A percentile compares a stretch with the other conserved stretches of the same genome.
These are phyloP conservation scores for Sinopyrophorus schimmeli DNA, from an alignment of 2,888 invertebrate species.

Conservation along the genomic window DNA sequence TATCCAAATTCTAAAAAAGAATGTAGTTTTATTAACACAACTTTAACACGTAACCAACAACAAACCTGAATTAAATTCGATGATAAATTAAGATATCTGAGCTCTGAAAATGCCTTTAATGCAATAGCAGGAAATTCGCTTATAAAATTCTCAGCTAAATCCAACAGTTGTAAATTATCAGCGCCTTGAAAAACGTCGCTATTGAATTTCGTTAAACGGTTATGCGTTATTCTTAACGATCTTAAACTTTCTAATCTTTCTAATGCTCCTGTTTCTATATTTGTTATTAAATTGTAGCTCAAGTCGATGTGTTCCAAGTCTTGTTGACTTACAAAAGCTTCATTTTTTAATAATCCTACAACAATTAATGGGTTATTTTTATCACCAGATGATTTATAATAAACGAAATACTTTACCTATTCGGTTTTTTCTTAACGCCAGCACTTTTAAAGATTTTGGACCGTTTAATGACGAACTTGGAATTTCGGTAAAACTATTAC, in stretches of 20 bases:
- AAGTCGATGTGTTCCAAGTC: constrained; percentile 76
- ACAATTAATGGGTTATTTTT: constrained; percentile 36
- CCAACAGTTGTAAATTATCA: constrained; percentile 74
- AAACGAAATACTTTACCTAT: constrained; percentile 70
- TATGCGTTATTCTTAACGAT: constrained; percentile 73
- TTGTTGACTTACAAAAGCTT: constrained; percentile 71
- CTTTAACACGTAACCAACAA: background rate
- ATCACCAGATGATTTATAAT: background rate
- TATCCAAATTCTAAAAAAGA: constrained; percentile 72
- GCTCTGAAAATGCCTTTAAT: constrained; percentile 67
- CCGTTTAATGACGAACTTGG: constrained; percentile 83
- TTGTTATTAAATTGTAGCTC: constrained; percentile 75
- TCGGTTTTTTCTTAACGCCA: constrained; percentile 77
- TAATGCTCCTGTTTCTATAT: constrained; percentile 77
- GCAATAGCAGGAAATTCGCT: constrained; percentile 79
- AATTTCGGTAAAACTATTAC: constrained; percentile 75
- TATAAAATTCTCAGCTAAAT: constrained; percentile 86
- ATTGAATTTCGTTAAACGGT: constrained; percentile 78
- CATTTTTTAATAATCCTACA: constrained; percentile 69
- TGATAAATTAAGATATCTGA: constrained; percentile 78
- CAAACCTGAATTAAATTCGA: constrained; percentile 82
- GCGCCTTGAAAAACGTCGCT: constrained; percentile 82
- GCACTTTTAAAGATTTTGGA: constrained; percentile 70
- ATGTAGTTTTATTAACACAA: background rate
- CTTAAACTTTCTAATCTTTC: constrained; percentile 68